phyloP scores from a whole-genome alignment of 2,113 vertebrate genomes.

The Neopipo cinnamomea region DNA sequence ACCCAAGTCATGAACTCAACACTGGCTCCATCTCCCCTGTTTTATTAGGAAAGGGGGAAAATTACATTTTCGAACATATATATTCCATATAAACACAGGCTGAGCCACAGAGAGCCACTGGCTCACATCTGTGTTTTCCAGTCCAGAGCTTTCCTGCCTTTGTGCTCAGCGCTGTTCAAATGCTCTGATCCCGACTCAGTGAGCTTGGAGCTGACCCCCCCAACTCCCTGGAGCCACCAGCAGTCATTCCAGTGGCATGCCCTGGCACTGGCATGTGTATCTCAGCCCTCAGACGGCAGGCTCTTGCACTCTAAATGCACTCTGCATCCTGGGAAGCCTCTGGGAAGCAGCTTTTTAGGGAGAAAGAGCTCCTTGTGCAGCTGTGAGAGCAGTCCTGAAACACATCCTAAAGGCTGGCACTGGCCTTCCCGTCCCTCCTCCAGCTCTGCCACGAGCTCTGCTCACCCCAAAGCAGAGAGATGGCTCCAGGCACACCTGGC shows the following conservation, averaged over 20 bases:
- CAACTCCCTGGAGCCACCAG: neutral
- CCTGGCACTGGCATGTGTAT: neutral
- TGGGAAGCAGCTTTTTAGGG: neutral
- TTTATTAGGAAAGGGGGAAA: neutral
- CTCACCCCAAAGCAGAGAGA: neutral
- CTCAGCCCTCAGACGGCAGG: neutral
- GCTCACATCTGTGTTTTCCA: neutral
- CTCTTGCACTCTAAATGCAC: neutral
- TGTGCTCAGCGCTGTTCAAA: neutral
- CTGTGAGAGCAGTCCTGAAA: neutral
- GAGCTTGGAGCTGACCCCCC: neutral
- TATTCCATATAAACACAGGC: neutral
- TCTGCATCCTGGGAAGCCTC: neutral
- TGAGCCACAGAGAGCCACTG: neutral
- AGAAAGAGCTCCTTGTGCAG: neutral
- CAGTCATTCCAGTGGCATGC: neutral
- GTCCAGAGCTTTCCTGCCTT: neutral
- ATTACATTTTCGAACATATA: neutral
- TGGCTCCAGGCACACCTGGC: neutral
- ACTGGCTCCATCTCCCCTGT: neutral
- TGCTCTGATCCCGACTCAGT: fast-evolving
- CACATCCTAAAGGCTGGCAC: fast-evolving
- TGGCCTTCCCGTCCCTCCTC: neutral
- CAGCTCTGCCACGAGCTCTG: neutral
- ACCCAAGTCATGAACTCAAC: neutral